Evolutionary conservation across 2,113 vertebrate genomes (phyloP).

Genomic region (Menura novaehollandiae): DNA sequence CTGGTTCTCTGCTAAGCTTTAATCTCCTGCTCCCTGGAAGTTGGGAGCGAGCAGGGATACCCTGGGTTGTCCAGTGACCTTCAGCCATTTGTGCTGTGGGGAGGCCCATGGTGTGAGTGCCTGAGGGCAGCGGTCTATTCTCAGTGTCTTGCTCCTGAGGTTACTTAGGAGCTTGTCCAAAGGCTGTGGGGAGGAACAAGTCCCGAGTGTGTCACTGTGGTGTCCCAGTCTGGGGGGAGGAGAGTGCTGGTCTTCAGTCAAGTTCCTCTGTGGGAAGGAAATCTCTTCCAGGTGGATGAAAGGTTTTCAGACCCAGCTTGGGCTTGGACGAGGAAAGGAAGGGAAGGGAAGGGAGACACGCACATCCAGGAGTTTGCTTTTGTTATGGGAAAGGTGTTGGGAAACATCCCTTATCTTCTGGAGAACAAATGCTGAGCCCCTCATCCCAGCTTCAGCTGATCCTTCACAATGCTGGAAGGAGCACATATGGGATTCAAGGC

Average conservation of each 20-base stretch:
- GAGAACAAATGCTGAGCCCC: background rate
- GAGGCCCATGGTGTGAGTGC: background rate
- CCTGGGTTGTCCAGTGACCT: background rate
- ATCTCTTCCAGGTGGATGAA: background rate
- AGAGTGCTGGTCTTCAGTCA: background rate
- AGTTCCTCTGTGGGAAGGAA: background rate
- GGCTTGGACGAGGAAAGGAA: background rate
- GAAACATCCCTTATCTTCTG: background rate
- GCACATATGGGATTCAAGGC: background rate
- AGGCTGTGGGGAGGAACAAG: background rate
- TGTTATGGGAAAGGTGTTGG: background rate
- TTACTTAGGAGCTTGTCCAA: background rate
- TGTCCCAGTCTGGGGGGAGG: background rate
- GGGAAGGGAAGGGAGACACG: background rate
- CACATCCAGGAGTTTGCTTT: background rate
- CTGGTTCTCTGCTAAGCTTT: background rate
- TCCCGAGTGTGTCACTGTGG: background rate
- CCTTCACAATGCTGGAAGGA: accelerated
- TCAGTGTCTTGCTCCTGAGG: background rate
- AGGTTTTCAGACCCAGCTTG: background rate
- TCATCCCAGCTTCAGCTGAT: background rate
- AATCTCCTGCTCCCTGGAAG: background rate
- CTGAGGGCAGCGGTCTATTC: background rate
- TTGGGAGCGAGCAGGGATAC: accelerated
- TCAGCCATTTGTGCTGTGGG: background rate